Evolutionary conservation across 1,140 invertebrate genomes (phyloP).

Genomic region (Trachelipus rathkii): DNA sequence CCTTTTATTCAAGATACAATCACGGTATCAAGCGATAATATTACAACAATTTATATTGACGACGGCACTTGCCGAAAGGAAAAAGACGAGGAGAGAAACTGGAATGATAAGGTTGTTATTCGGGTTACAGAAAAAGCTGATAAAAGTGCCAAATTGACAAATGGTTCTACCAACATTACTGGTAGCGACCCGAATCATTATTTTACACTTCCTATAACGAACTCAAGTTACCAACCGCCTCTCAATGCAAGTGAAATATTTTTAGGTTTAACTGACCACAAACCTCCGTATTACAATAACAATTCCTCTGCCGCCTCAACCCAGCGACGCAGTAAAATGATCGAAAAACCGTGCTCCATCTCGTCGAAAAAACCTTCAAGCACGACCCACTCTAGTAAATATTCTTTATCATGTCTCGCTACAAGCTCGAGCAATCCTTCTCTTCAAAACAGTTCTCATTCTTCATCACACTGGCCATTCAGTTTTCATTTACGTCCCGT

Average conservation of each 20-base stretch:
- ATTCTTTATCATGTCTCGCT: constrained; percentile 20
- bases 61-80: constrained; percentile 19
- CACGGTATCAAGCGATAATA: constrained; percentile 41
- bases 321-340: background rate
- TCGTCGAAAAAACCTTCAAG: background rate
- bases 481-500: constrained; percentile 27
- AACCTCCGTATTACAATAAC: constrained; percentile 36
- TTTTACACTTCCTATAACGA: constrained; percentile 12
- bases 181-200: constrained; percentile 13
- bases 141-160: background rate
- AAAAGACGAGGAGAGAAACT: constrained; percentile 29
- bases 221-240: background rate
- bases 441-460: constrained; percentile 20
- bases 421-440: background rate
- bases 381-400: constrained; percentile 5
- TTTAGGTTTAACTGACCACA: constrained; percentile 26
- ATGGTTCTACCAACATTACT: constrained; percentile 9
- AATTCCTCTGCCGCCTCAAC: background rate
- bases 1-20: constrained; percentile 27
- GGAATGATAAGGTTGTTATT: constrained; percentile 29
- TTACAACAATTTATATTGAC: constrained; percentile 44
- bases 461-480: constrained; percentile 19
- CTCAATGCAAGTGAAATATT: background rate
- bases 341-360: background rate
- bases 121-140: constrained; percentile 20